Conservation (phyloP, 2,113 vertebrate species). For the Synodontis membranacea region DNA sequence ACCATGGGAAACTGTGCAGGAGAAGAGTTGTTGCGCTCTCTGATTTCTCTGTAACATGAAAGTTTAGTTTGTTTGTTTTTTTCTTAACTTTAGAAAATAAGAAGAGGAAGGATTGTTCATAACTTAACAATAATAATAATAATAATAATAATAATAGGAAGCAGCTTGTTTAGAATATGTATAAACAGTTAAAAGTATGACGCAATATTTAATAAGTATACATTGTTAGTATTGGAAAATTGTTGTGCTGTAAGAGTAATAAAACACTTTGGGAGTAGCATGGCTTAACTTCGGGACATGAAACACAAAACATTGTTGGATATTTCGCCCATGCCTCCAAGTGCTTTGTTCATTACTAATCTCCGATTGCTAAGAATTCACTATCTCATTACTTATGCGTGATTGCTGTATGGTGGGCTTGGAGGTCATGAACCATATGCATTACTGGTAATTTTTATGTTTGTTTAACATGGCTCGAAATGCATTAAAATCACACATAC, state of each 20-base stretch:
- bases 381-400: neutral
- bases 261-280: too few relatives aligned
- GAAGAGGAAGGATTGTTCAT: neutral
- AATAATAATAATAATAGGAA: neutral
- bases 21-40: neutral
- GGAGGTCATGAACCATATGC: neutral
- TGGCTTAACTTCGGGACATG: too few relatives aligned
- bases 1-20: neutral
- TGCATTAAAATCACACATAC: neutral
- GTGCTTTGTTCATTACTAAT: neutral
- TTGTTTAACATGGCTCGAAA: neutral
- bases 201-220: neutral
- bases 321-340: neutral
- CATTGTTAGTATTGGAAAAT: neutral
- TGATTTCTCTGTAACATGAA: neutral
- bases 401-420: neutral
- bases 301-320: too few relatives aligned
- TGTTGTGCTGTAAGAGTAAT: neutral
- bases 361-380: neutral
- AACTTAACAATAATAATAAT: too few relatives aligned
- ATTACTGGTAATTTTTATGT: neutral
- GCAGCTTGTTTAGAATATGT: neutral
- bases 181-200: neutral
- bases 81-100: neutral
- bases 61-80: too few relatives aligned